phyloP scores from a whole-genome alignment of 2,797 vertebrate species.

The Eulemur albifrons region DNA sequence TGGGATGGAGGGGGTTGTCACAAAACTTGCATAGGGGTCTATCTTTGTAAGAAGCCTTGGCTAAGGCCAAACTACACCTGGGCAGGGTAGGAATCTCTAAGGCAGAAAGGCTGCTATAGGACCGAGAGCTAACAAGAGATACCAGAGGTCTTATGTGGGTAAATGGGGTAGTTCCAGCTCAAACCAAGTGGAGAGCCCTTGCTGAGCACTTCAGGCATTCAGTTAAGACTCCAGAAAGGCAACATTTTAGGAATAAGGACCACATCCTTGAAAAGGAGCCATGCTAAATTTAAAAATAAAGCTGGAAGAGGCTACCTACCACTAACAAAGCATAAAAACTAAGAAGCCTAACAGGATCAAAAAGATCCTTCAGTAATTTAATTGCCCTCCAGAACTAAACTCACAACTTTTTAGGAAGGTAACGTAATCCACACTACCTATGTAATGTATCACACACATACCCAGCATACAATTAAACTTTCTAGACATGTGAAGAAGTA shows the following conservation, averaged over 20 bases:
- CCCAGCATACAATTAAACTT: not conserved
- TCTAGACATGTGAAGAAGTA: not conserved
- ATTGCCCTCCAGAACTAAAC: not conserved
- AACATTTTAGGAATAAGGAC: not conserved
- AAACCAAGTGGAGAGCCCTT: not conserved
- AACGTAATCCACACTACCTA: not conserved
- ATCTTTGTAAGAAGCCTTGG: not conserved
- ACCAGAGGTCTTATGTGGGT: not conserved
- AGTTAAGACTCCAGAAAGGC: not conserved
- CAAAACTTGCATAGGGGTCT: not conserved
- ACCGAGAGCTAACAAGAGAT: not conserved
- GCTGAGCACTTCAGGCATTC: not conserved
- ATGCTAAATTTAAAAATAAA: not conserved
- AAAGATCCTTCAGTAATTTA: not conserved
- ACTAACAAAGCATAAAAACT: not conserved
- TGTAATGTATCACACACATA: not conserved
- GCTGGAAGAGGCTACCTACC: not conserved
- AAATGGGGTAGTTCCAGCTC: not conserved
- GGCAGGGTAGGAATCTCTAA: not conserved
- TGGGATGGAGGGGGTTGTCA: too few relatives aligned
- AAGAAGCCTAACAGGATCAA: not conserved
- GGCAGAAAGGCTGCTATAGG: not conserved
- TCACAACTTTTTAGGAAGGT: not conserved
- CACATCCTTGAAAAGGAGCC: not conserved
- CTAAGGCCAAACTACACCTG: not conserved